These are phyloP conservation scores for Alligator sinensis DNA, from an alignment of 2,113 vertebrate species.

Conservation along the genomic window DNA sequence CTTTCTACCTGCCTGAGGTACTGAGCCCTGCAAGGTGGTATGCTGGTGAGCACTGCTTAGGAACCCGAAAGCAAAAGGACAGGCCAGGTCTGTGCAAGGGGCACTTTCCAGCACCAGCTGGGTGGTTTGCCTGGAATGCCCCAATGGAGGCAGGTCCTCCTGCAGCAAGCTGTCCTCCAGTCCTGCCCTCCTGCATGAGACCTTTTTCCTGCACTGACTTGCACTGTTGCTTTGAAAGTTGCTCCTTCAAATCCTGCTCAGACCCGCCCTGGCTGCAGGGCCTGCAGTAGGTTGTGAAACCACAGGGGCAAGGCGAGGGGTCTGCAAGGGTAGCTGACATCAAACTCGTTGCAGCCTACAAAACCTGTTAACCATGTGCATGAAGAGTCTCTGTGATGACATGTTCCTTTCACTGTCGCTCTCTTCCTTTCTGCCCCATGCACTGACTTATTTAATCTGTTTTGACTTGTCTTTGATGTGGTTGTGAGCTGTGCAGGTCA, in stretches of 20 bases:
- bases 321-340: neutral
- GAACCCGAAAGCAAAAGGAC: neutral
- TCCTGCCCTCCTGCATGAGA: neutral
- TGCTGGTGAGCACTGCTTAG: neutral
- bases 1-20: neutral
- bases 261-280: fast-evolving
- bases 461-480: neutral
- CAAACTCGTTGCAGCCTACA: fast-evolving
- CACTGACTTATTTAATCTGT: neutral
- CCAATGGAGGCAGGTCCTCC: neutral
- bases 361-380: neutral
- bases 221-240: fast-evolving
- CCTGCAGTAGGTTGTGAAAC: neutral
- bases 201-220: neutral
- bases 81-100: no score
- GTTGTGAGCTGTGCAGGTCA: neutral
- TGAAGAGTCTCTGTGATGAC: fast-evolving
- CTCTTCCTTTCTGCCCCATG: neutral
- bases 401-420: neutral
- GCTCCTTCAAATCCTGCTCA: neutral
- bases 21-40: fast-evolving
- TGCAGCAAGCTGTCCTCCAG: neutral
- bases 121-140: fast-evolving
- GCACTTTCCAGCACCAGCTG: neutral
- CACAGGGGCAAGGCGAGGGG: fast-evolving